phyloP scores from a whole-genome alignment of 2,888 invertebrate genomes.

The Heliconius hortense region DNA sequence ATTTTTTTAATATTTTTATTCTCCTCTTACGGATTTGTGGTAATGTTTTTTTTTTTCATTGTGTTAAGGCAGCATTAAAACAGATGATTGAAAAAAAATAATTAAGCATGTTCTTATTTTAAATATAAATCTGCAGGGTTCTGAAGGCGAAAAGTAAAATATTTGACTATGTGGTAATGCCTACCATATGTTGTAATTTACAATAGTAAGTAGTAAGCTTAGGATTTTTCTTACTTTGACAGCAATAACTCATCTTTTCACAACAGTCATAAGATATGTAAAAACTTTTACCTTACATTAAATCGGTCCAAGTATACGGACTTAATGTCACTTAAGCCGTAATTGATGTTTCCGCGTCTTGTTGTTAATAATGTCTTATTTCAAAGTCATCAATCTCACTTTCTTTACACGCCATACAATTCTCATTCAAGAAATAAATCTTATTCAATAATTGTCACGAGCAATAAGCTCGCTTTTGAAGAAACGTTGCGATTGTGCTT shows the following conservation, averaged over 20 bases:
- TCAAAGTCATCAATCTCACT: conserved; percentile 16
- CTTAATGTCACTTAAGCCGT: conserved; percentile 1
- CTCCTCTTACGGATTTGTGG: not conserved
- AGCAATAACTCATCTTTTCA: too few species aligned
- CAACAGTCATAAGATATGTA: too few species aligned
- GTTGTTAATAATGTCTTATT: conserved; percentile 1
- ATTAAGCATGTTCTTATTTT: not conserved
- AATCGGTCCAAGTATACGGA: not conserved
- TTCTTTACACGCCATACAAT: conserved; percentile 19
- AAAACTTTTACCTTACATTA: not conserved
- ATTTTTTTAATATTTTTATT: too few species aligned
- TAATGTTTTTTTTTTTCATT: not conserved
- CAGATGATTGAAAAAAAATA: too few species aligned
- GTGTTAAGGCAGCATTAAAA: too few species aligned
- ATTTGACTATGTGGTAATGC: too few species aligned
- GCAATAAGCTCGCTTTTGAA: conserved; percentile 39
- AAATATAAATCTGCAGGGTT: not conserved
- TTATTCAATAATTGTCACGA: conserved; percentile 36
- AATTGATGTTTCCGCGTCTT: not conserved
- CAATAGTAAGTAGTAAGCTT: too few species aligned
- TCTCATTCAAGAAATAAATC: conserved; percentile 30
- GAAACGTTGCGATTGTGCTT: conserved; percentile 38
- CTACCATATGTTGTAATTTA: too few species aligned
- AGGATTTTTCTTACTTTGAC: too few species aligned
- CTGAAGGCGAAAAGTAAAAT: too few species aligned